Base-by-base conservation (phyloP, 2,888 invertebrate species). In the Pseudanteris insignis region DNA sequence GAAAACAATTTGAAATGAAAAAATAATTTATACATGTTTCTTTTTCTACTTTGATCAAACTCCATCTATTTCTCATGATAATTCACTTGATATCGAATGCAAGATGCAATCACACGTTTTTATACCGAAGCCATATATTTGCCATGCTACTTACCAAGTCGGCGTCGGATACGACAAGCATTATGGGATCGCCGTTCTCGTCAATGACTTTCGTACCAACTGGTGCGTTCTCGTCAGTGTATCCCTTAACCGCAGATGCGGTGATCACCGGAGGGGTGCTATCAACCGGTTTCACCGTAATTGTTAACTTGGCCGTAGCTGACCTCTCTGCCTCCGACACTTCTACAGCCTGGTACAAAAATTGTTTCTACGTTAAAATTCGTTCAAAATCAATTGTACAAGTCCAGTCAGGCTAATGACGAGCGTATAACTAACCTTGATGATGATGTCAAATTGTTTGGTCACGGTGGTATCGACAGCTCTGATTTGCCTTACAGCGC, bases 201-300 rank as follows among this genome's bases (percentile, higher is more conserved):
- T 91, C 90, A 41, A 90, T 75, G 2, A 95, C 89, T 73, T 85
- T 86, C 1, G 92, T 92, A n/a, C 93, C 94, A 40, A 89, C 84
- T 0, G 91, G 87, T 0, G 94, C 90, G 75, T 93, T 94, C 77
- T 94, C 94, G 71, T 91, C 89, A 0, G 94, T 92, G 69, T 84
- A 86, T 0, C 93, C 93, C 71, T 91, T 90, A 11, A 85, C 84
- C 0, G 88, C 83, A 0, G 90, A 85, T 0, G 91, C 86, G 2
- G 83, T 81, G 41, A 94, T 89, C 13, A 88, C 87, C 0, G 94
- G 94, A 0, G 92, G 92, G 80, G 90, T 90, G 9, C 91, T 88
- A 79, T 94, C 94, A 0, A 93, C 91, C 0, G 93, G 92, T 62
- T 92, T 88, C 0, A 94, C 91, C 25, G 88, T 89, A 50, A 95